Evolutionary conservation across 2,113 vertebrate species (phyloP).

Genomic region (Sinocyclocheilus rhinocerous): DNA sequence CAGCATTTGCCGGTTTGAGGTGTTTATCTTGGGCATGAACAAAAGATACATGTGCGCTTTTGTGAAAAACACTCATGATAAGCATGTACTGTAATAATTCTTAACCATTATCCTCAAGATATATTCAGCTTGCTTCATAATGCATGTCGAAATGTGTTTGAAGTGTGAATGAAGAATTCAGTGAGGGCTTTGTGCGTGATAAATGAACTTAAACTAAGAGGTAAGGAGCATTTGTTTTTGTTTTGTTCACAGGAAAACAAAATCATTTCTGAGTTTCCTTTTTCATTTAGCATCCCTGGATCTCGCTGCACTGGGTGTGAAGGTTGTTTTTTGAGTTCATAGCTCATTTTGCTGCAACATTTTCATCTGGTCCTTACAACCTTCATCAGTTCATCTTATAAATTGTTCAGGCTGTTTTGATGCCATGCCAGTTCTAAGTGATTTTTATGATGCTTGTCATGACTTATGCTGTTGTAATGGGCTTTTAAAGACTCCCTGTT

Average conservation of each 20-base stretch:
- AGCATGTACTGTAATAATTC: background rate
- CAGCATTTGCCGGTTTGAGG: background rate
- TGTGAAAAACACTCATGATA: background rate
- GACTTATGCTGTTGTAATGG: conserved; percentile 9
- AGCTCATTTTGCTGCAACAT: background rate
- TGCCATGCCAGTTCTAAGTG: background rate
- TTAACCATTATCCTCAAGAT: background rate
- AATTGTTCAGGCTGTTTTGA: conserved; percentile 22
- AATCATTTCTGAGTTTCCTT: background rate
- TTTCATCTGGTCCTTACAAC: background rate
- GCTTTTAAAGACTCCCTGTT: conserved; percentile 23
- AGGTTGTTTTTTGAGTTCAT: conserved; percentile 1
- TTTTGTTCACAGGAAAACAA: background rate
- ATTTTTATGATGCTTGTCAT: conserved; percentile 26
- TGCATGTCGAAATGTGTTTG: background rate
- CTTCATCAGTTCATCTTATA: background rate
- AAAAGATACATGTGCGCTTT: background rate
- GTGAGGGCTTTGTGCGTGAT: background rate
- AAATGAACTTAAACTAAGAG: background rate
- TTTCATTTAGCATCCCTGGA: background rate
- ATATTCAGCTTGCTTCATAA: background rate
- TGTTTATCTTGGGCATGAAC: conserved; percentile 21
- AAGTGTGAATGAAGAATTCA: background rate
- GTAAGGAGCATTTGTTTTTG: background rate
- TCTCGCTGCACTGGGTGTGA: background rate